phyloP scores from a whole-genome alignment of 1,140 invertebrate species.

The Cydia splendana region DNA sequence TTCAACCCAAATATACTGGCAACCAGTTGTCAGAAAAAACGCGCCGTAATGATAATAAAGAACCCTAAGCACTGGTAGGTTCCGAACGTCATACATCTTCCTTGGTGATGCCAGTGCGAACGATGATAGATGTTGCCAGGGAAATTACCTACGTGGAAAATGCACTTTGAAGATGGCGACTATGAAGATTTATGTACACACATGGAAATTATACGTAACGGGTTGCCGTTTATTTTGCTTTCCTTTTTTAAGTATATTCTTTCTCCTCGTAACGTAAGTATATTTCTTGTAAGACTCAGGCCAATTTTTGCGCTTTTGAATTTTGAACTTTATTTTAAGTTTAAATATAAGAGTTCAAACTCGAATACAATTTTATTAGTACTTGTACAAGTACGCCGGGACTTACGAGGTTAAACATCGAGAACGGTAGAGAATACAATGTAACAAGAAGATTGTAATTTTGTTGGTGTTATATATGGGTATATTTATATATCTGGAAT shows the following conservation, averaged over 20 bases:
- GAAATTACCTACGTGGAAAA: slow-evolving; percentile 46
- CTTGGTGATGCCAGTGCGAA: slow-evolving; percentile 41
- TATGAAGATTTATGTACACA: slow-evolving; percentile 49
- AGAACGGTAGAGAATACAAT: no score
- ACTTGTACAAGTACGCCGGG: no score
- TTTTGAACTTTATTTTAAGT: no score
- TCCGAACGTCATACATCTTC: slow-evolving; percentile 37
- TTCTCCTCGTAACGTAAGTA: no score
- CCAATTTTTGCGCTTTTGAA: no score
- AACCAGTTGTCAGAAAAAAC: slow-evolving; percentile 44
- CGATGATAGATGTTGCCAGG: slow-evolving; percentile 49
- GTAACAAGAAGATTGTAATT: no score
- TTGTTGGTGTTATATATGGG: no score
- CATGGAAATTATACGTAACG: slow-evolving; percentile 35
- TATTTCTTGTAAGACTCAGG: no score
- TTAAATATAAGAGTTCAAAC: no score
- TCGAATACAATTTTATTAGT: no score
- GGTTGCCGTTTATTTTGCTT: slow-evolving; percentile 13
- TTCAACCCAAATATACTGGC: not conserved
- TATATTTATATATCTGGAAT: no score
- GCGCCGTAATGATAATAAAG: slow-evolving; percentile 42
- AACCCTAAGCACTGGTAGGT: slow-evolving; percentile 36
- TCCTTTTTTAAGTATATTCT: not conserved
- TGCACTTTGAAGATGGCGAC: slow-evolving; percentile 47
- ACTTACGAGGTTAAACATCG: no score